Conservation (phyloP, 2,113 vertebrate species). For the Lynx canadensis region DNA sequence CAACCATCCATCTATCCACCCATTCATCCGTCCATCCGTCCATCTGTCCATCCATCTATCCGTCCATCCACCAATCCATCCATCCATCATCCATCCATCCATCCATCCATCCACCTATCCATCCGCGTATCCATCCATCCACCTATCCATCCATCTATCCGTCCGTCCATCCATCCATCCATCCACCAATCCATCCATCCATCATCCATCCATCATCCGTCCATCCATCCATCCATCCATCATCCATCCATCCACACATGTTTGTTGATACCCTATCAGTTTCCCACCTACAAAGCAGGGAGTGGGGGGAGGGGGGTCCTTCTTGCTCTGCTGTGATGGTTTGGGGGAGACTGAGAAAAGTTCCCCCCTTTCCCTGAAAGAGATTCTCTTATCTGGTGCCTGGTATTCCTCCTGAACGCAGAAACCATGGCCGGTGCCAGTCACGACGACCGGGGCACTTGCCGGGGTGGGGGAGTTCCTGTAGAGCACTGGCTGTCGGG, state of each 20-base stretch:
- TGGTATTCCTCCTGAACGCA: background rate
- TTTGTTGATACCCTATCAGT: too few relatives aligned
- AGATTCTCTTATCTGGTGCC: background rate
- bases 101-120: too few relatives aligned
- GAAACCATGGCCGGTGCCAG: background rate
- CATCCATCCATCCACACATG: background rate
- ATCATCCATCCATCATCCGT: too few relatives aligned
- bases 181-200: too few relatives aligned
- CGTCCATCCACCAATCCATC: too few relatives aligned
- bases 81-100: background rate
- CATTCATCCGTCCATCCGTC: too few relatives aligned
- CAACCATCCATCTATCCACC: too few relatives aligned
- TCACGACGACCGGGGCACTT: background rate
- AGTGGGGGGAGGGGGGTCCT: background rate
- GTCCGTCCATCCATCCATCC: too few relatives aligned
- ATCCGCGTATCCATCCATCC: background rate
- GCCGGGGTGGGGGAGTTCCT: accelerated
- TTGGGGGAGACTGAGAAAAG: background rate
- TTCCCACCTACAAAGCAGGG: background rate
- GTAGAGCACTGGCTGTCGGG: background rate
- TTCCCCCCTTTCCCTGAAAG: background rate
- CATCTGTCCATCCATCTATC: accelerated
- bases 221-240: too few relatives aligned
- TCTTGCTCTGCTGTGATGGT: background rate
- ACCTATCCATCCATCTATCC: too few relatives aligned